Conservation (phyloP, 2,888 invertebrate genomes). For the Aradus depressus region DNA sequence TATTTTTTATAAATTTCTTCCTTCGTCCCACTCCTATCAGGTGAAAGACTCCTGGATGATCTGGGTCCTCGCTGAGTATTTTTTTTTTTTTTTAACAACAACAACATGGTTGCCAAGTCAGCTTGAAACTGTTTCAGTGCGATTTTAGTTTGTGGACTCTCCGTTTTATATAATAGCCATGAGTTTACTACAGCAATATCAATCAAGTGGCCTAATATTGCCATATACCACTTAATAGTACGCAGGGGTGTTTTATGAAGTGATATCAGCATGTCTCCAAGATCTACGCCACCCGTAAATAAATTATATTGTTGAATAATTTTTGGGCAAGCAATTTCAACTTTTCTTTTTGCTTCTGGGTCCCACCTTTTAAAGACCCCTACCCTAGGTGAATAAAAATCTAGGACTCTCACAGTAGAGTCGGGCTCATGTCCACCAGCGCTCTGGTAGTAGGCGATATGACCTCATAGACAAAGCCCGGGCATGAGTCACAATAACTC, state of each 20-base stretch:
- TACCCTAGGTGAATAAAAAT: no score
- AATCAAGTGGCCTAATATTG: constrained; percentile 2
- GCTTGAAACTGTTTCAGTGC: constrained; percentile 1
- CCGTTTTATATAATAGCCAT: neutral
- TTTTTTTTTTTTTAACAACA: no score
- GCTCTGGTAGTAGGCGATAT: no score
- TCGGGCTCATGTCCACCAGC: no score
- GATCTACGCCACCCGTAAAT: constrained; percentile 10
- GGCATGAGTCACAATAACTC: no score
- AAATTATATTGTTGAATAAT: constrained; percentile 8
- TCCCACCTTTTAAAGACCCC: constrained; percentile 11
- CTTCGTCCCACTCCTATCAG: no score
- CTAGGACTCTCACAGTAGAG: no score
- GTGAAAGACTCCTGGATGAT: no score
- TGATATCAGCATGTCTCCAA: constrained; percentile 1
- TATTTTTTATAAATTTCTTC: no score
- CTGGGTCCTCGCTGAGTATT: no score
- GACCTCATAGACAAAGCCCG: no score
- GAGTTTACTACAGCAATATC: neutral
- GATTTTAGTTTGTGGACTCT: neutral
- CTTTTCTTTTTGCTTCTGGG: neutral
- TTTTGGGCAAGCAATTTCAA: constrained; percentile 6
- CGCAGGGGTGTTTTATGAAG: constrained; percentile 3
- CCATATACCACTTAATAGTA: constrained; percentile 12
- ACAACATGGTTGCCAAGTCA: no score